Conservation (phyloP, 2,113 vertebrate species). For the Antechinus stuartii region DNA sequence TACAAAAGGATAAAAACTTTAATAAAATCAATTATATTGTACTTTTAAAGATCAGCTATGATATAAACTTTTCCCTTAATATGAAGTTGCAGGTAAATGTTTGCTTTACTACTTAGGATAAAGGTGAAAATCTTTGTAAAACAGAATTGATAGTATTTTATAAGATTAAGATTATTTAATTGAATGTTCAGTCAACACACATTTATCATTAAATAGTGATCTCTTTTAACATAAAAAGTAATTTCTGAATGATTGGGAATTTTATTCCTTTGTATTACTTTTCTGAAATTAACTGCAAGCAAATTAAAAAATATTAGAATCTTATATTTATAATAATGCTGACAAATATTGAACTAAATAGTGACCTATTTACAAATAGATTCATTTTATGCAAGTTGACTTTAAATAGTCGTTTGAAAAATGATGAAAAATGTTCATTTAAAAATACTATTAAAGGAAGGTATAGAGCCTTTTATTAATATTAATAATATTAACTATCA, state of each 20-base stretch:
- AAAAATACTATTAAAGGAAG: neutral
- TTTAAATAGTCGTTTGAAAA: constrained; percentile 1
- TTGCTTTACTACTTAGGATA: neutral
- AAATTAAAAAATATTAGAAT: neutral
- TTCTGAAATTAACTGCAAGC: neutral
- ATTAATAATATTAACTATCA: neutral
- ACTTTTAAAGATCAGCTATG: neutral
- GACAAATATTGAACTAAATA: neutral
- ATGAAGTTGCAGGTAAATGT: neutral
- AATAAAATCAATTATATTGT: neutral
- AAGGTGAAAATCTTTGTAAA: neutral
- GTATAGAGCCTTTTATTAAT: neutral
- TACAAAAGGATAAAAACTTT: neutral
- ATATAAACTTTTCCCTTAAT: neutral
- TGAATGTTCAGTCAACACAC: neutral
- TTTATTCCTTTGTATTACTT: neutral
- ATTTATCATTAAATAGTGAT: neutral
- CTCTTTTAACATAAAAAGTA: neutral
- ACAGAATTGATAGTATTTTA: neutral
- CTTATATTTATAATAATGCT: neutral
- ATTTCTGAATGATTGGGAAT: neutral
- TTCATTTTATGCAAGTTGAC: neutral
- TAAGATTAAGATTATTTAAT: neutral
- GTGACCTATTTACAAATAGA: neutral
- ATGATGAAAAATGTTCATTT: neutral